phyloP scores from a whole-genome alignment of 2,888 invertebrate species.

The Lycaena phlaeas region DNA sequence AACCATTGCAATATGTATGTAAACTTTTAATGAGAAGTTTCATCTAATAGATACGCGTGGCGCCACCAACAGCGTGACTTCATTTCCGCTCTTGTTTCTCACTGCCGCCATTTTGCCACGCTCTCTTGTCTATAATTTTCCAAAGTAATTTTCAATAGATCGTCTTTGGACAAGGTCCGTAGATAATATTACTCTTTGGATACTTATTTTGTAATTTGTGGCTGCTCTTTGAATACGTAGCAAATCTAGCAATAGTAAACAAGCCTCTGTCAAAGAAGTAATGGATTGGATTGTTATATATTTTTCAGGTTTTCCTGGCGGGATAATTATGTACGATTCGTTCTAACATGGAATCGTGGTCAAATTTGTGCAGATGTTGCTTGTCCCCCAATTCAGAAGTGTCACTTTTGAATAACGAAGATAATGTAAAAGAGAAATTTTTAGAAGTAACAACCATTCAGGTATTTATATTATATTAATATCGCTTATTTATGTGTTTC shows the following conservation, averaged over 20 bases:
- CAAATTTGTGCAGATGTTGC: slow-evolving; percentile 62
- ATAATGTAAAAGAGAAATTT: slow-evolving; percentile 48
- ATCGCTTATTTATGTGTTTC: too few species aligned
- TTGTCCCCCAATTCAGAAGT: slow-evolving; percentile 53
- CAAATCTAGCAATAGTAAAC: slow-evolving; percentile 18
- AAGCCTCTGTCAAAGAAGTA: slow-evolving; percentile 49
- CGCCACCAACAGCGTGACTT: slow-evolving; percentile 10
- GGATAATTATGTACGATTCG: slow-evolving; percentile 35
- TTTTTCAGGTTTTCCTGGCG: slow-evolving; percentile 48
- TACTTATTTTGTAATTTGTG: slow-evolving; percentile 40
- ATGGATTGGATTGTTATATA: slow-evolving; percentile 29
- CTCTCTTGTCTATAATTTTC: slow-evolving; percentile 69
- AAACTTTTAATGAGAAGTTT: too few species aligned
- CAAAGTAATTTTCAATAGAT: slow-evolving; percentile 66
- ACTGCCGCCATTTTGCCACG: slow-evolving; percentile 53
- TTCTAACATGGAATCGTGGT: slow-evolving; percentile 58
- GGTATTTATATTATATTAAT: too few species aligned
- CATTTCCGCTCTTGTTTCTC: slow-evolving; percentile 25
- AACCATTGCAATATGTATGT: too few species aligned
- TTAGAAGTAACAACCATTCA: slow-evolving; percentile 52
- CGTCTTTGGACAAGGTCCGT: slow-evolving; percentile 68
- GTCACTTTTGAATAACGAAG: slow-evolving; percentile 47
- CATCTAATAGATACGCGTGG: not conserved
- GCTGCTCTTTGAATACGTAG: slow-evolving; percentile 48
- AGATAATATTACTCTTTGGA: slow-evolving; percentile 72